These are phyloP conservation scores for Brachylomia viminalis DNA, from an alignment of 2,888 invertebrate species.

Conservation along the genomic window DNA sequence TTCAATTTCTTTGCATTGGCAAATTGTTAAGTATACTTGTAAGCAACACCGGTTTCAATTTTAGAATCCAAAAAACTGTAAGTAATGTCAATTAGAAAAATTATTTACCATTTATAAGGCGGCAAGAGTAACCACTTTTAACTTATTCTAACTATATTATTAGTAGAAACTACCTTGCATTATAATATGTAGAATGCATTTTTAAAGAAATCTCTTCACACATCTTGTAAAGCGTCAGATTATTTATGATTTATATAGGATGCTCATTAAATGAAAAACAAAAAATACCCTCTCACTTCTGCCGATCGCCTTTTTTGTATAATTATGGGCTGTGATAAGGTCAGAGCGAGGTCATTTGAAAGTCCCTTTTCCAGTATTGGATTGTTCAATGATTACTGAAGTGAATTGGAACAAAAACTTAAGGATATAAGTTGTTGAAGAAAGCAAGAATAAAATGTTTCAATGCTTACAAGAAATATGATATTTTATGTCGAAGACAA, in stretches of 20 bases:
- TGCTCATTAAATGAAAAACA: constrained; percentile 52
- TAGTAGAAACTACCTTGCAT: background rate
- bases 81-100: background rate
- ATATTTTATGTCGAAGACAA: background rate
- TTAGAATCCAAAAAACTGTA: background rate
- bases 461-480: background rate
- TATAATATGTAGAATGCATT: background rate
- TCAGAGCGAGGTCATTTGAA: constrained; percentile 79
- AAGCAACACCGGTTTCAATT: background rate
- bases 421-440: constrained; percentile 40
- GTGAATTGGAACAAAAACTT: constrained; percentile 61
- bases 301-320: constrained; percentile 73
- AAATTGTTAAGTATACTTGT: background rate
- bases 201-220: background rate
- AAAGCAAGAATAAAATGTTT: constrained; percentile 48
- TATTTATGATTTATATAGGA: constrained; percentile 63
- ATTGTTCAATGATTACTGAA: constrained; percentile 66
- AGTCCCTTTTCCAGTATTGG: constrained; percentile 76
- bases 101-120: background rate
- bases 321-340: constrained; percentile 79
- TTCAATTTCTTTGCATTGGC: background rate
- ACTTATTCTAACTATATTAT: background rate
- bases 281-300: constrained; percentile 74
- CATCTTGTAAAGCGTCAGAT: constrained; percentile 6
- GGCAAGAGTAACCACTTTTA: background rate